These are phyloP conservation scores for Eupelmus urozonus DNA, from an alignment of 2,888 invertebrate species.

Conservation along the genomic window DNA sequence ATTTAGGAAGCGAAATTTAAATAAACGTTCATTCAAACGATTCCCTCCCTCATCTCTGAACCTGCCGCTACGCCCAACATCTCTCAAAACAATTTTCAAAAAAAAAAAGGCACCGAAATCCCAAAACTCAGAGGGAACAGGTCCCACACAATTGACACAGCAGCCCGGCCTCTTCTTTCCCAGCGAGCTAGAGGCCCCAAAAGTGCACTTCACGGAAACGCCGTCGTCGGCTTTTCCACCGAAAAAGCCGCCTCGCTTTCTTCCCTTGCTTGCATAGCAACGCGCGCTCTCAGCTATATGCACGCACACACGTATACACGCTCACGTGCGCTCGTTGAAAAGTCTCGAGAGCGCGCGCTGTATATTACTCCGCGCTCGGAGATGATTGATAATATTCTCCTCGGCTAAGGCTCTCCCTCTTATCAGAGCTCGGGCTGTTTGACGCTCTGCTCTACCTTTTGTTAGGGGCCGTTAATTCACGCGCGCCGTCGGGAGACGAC, in stretches of 20 bases:
- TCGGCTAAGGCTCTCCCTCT: too few species aligned
- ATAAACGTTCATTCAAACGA: too few species aligned
- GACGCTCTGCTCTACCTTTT: constrained; percentile 6
- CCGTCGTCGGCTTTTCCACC: background rate
- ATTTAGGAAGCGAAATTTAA: too few species aligned
- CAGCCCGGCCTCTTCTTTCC: too few species aligned
- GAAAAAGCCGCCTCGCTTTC: background rate
- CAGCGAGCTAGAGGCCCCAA: too few species aligned
- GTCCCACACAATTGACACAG: too few species aligned
- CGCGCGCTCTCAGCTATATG: background rate
- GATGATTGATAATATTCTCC: constrained; percentile 50
- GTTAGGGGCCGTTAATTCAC: constrained; percentile 48
- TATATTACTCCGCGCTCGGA: background rate
- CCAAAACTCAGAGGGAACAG: too few species aligned
- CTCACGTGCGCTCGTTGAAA: constrained; percentile 34
- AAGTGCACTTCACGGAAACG: background rate
- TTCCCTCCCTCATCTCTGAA: too few species aligned
- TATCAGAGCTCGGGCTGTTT: constrained; percentile 1
- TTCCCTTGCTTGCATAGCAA: background rate
- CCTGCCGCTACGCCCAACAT: too few species aligned
- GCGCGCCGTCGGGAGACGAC: constrained; percentile 7
- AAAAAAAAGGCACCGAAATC: too few species aligned
- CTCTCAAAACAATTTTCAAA: too few species aligned
- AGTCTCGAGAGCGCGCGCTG: constrained; percentile 43
- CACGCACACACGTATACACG: background rate